These are phyloP conservation scores for Cichlasoma orientale DNA, from an alignment of 2,797 vertebrate species.

Conservation along the genomic window DNA sequence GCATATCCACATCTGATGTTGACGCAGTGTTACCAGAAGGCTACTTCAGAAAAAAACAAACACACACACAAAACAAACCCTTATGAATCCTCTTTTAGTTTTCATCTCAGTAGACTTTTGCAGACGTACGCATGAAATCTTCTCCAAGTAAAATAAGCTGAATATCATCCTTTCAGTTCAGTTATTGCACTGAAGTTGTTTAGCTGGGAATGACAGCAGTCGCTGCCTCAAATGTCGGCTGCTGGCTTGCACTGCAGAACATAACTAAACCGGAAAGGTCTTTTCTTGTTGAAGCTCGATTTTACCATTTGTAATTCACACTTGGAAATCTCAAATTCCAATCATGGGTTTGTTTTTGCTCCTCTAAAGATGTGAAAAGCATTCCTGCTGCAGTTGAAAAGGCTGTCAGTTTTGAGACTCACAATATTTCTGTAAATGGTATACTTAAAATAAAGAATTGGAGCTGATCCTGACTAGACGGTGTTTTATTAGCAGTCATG, in stretches of 20 bases:
- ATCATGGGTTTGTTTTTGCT: constrained; percentile 20
- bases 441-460: constrained; percentile 70
- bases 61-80: neutral
- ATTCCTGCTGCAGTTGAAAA: constrained; percentile 39
- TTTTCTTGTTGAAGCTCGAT: constrained; percentile 41
- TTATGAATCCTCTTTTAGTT: constrained; percentile 13
- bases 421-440: constrained; percentile 66
- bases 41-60: constrained; percentile 14
- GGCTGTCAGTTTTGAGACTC: constrained; percentile 54
- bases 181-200: constrained; percentile 35
- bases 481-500: neutral
- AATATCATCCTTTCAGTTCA: constrained; percentile 34
- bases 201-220: constrained; percentile 17
- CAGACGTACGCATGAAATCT: constrained; percentile 54
- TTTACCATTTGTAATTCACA: constrained; percentile 47
- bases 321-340: constrained; percentile 37
- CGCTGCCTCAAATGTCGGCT: constrained; percentile 39
- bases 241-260: constrained; percentile 39
- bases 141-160: constrained; percentile 41
- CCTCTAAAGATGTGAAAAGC: constrained; percentile 20
- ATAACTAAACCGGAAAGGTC: constrained; percentile 17
- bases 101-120: constrained; percentile 36
- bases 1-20: constrained; percentile 38
- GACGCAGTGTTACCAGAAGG: constrained; percentile 27
- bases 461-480: constrained; percentile 33